Evolutionary conservation across 2,797 vertebrate genomes (phyloP), one percentile per base, ranked within the genome.

Genomic region (Spinibarbus caldwelli): DNA sequence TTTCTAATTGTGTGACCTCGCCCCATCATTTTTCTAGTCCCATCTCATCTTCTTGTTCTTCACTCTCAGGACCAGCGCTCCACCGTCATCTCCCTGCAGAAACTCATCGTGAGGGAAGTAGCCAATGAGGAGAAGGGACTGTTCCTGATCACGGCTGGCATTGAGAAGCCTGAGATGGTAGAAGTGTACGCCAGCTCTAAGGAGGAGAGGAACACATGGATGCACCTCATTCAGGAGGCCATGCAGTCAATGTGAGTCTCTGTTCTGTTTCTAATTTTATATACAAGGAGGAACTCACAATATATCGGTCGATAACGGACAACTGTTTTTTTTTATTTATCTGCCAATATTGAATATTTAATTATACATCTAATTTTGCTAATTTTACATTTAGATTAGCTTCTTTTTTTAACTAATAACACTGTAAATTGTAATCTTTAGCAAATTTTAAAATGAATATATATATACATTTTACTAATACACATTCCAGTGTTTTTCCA

Each of bases 21-120:
- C 14, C 10, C 34, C 76, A 8, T 78, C 0, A 12, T 34, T 36
- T n/a, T 80, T 75, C 71, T 73, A 12, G 29, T 15, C 62, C 23
- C 12, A 6, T 86, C 72, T 78, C 38, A 64, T 75, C 57, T 2
- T 23, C 31, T 38, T 38, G 7, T 47, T 57, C 7, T 26, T 29
- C 66, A 8, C 26, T 43, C 41, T 78, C 79, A 98, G 97, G 97
- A 99, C 89, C 97, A 98, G 90, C 97, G 95, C 68, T 97, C 97
- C 9, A 97, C 97, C 0, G 97, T 99, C 84, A 96, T 99, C 91
- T 97, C 97, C 1, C 88, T 99, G 82, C 98, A 97, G 93, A 98
- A 97, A 89, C 23, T 98, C 80, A 98, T 99, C 0, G 96, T 99
- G 21, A 92, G 97, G 79, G 97, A 98, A 90, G 96, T 98, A 47